Evolutionary conservation across 2,888 invertebrate species (phyloP).

Genomic region (Eupithecia vulgata): DNA sequence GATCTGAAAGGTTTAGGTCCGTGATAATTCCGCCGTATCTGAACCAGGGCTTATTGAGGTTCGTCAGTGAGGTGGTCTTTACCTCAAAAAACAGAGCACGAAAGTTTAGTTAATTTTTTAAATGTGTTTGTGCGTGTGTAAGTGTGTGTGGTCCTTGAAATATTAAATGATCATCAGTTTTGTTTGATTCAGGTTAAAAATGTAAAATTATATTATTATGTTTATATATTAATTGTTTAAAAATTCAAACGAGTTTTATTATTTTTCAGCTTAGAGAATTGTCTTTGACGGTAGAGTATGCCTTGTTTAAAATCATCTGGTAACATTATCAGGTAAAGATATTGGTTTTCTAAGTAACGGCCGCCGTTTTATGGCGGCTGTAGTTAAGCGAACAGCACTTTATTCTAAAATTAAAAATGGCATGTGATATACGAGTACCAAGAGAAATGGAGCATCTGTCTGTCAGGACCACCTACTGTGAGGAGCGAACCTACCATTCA

Average conservation of each 20-base stretch:
- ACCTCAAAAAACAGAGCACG: background rate
- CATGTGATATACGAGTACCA: slow-evolving; percentile 54
- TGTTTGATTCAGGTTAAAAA: background rate
- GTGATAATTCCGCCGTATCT: no score
- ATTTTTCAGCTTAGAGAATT: background rate
- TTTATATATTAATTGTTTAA: no score
- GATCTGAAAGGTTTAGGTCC: no score
- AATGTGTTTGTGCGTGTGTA: background rate
- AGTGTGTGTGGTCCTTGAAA: background rate
- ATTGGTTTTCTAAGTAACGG: background rate
- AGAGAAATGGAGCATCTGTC: slow-evolving; percentile 74
- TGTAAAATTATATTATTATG: no score
- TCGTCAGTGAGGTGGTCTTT: background rate
- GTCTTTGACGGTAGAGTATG: background rate
- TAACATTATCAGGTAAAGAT: background rate
- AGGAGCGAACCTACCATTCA: slow-evolving; percentile 70
- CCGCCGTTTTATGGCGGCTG: background rate
- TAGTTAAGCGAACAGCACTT: slow-evolving; percentile 42
- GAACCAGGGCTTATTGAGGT: background rate
- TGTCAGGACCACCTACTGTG: slow-evolving; percentile 78
- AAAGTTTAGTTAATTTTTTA: background rate
- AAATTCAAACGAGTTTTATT: no score
- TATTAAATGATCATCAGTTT: background rate
- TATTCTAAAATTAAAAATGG: slow-evolving; percentile 74
- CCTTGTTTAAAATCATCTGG: background rate